Evolutionary conservation across 2,797 vertebrate species (phyloP), one percentile per base, ranked within the genome.

Genomic region (Centropyge bicolor): DNA sequence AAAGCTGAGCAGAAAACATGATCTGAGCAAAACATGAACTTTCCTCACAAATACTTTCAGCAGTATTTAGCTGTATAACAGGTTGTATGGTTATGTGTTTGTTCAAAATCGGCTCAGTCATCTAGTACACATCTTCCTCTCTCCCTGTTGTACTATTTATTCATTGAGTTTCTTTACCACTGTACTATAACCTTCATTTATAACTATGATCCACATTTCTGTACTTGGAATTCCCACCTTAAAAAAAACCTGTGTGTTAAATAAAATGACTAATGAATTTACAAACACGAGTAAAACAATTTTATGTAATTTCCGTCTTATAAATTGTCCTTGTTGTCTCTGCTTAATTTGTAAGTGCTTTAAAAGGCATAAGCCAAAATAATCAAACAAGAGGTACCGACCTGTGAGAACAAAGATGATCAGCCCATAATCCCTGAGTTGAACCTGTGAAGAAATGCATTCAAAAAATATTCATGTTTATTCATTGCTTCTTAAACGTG

Each of bases 371-470:
- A 14, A 17, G 5, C 1, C 1, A 61, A 0, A 55, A 54, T 24
- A 72, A 57, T 55, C 7, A 51, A 67, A 55, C 2, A 70, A 74
- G n/a, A 54, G 35, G 17, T 49, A 82, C 86, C 17, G 49, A 91
- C 87, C 87, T 86, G 82, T 59, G 8, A 84, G 70, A 20, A 79
- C 60, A 16, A 76, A 62, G 40, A 80, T 20, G 40, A 84, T 16
- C 54, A 63, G 59, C 11, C 48, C 11, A 20, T 43, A 65, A 77
- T 79, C 84, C 86, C 89, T 85, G 36, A 46, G 16, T 51, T 16
- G 51, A 52, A 73, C 48, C 84, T 86, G 45, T 65, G 17, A 63
- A 77, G 64, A 74, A 38, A 76, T 40, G 4, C 22, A 43, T n/a
- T 46, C 49, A 1, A 31, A 64, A 60, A 17, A 69, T 4, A 49